These are phyloP conservation scores for Metallyticus violacea DNA, from an alignment of 2,888 invertebrate genomes.

Conservation along the genomic window DNA sequence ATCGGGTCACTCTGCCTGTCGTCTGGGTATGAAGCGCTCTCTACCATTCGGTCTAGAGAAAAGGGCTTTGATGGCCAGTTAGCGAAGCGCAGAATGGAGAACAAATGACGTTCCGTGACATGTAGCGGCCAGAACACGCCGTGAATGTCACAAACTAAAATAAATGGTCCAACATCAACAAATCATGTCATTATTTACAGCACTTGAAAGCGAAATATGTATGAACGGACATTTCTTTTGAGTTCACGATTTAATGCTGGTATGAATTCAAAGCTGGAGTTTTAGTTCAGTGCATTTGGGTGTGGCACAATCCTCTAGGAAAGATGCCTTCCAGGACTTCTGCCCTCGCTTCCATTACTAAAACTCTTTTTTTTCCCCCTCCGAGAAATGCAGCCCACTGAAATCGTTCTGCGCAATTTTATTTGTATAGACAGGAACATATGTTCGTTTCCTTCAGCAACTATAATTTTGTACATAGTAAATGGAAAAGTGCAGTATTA, in stretches of 20 bases:
- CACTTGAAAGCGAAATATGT: background rate
- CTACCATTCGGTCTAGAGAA: background rate
- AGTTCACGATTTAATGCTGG: background rate
- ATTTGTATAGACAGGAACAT: too few relatives aligned
- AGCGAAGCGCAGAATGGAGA: background rate
- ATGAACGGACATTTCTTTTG: background rate
- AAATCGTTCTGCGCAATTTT: too few relatives aligned
- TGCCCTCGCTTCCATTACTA: too few relatives aligned
- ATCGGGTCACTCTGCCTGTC: slow-evolving; percentile 25
- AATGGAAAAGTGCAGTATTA: too few relatives aligned
- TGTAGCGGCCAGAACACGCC: background rate
- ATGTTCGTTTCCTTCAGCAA: too few relatives aligned
- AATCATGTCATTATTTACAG: background rate
- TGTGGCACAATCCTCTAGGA: background rate
- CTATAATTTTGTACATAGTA: too few relatives aligned
- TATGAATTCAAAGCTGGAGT: background rate
- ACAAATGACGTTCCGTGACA: background rate
- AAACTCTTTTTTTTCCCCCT: too few relatives aligned
- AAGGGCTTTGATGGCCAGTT: background rate
- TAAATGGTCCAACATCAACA: background rate
- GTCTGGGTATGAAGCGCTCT: slow-evolving; percentile 29
- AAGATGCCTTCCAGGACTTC: background rate
- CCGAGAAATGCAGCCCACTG: too few relatives aligned
- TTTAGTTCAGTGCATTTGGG: too few relatives aligned
- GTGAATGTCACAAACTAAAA: background rate